Evolutionary conservation across 2,113 vertebrate species (phyloP).

Genomic region (Macaca fascicularis): DNA sequence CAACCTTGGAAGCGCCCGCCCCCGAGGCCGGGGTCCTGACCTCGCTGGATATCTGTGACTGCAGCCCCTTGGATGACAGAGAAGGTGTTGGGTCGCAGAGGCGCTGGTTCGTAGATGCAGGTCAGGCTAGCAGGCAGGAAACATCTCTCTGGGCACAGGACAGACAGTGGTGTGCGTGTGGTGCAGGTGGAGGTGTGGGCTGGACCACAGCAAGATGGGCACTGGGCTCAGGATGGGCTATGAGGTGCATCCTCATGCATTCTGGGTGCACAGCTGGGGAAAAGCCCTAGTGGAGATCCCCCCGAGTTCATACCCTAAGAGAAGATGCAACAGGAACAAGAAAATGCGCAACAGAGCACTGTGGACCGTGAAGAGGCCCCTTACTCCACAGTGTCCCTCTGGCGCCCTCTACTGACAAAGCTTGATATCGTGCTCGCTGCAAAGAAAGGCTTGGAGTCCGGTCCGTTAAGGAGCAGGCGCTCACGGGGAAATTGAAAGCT

Average conservation of each 20-base stretch:
- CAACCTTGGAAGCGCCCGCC: rapidly evolving
- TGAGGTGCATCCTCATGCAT: neutral
- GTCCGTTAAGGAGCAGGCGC: neutral
- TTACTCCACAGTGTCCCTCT: neutral
- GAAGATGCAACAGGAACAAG: neutral
- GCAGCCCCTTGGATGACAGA: neutral
- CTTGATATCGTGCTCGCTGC: rapidly evolving
- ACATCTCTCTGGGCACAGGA: neutral
- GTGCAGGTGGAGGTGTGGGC: neutral
- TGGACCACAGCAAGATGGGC: neutral
- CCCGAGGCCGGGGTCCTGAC: neutral
- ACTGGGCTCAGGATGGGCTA: neutral
- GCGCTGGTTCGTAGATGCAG: neutral
- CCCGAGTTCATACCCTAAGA: rapidly evolving
- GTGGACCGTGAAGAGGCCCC: neutral
- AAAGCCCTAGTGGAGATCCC: too few species aligned
- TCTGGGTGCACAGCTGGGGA: too few species aligned
- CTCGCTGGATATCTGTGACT: neutral
- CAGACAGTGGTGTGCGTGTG: neutral
- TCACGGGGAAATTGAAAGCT: rapidly evolving
- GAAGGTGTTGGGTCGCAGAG: neutral
- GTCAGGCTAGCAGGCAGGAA: neutral
- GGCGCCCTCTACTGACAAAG: conserved; percentile 59
- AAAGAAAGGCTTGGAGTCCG: rapidly evolving
- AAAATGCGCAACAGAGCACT: neutral